Conservation (phyloP, 2,888 invertebrate species). For the Drosophila melanosoma region DNA sequence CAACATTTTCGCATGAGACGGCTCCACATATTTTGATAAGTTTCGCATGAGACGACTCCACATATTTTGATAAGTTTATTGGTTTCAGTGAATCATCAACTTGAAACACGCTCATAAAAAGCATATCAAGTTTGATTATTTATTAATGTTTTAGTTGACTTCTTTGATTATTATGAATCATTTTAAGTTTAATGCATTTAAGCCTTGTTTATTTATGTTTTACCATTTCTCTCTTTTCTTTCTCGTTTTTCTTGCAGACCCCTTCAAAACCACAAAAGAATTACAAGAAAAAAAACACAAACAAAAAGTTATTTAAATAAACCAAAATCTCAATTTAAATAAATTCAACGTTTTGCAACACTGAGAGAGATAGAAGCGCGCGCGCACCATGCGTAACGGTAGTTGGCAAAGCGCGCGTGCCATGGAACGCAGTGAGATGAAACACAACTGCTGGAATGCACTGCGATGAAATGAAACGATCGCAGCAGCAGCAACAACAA, state of each 20-base stretch:
- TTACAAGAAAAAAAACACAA: conserved; percentile 16
- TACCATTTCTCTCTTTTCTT: conserved; percentile 68
- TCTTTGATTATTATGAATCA: conserved; percentile 19
- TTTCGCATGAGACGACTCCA: conserved; percentile 8
- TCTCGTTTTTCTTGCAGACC: conserved; percentile 78
- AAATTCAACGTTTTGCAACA: conserved; percentile 42
- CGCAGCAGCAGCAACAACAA: conserved; percentile 14
- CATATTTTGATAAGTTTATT: conserved; percentile 1
- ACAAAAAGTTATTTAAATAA: conserved; percentile 5
- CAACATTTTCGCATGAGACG: conserved; percentile 8
- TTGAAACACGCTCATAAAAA: conserved; percentile 31
- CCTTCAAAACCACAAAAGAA: conserved; percentile 19
- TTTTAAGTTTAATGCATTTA: conserved; percentile 37
- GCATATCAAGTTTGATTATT: conserved; percentile 18
- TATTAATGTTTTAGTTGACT: conserved; percentile 5
- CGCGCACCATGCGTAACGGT: conserved; percentile 58
- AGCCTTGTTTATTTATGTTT: conserved; percentile 74
- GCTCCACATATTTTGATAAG: conserved; percentile 7
- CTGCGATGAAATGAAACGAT: conserved; percentile 37
- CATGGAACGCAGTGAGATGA: conserved; percentile 56
- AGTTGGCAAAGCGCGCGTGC: conserved; percentile 49
- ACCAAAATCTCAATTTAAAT: conserved; percentile 1
- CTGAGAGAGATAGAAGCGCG: conserved; percentile 31
- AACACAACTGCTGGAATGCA: conserved; percentile 50
- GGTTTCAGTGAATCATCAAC: conserved; percentile 8